Percentiles rank a stretch among this genome's conserved stretches.
Evolutionary conservation across 1,140 invertebrate genomes (phyloP).

Genomic region (Limonius californicus): DNA sequence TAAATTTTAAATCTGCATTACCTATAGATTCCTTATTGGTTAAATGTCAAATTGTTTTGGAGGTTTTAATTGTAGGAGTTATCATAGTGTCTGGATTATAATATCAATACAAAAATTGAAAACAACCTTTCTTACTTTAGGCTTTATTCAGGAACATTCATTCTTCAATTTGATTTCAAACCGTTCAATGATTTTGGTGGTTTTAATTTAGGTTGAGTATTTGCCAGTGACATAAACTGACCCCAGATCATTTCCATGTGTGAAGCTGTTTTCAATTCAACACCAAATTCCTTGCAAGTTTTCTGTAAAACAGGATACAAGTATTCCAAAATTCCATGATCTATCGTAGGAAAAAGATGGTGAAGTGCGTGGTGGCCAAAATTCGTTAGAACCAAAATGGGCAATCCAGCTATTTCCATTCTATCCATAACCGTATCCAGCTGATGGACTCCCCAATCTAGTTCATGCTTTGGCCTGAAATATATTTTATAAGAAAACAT

Average conservation of each 20-base stretch:
- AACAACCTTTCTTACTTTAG: too few species aligned
- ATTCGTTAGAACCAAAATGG: constrained; percentile 63
- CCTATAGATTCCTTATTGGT: too few species aligned
- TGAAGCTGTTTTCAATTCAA: constrained; percentile 53
- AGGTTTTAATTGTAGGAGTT: too few species aligned
- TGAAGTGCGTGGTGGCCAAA: constrained; percentile 78
- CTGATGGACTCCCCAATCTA: constrained; percentile 76
- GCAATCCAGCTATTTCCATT: constrained; percentile 60
- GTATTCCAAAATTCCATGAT: constrained; percentile 61
- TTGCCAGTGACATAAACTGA: constrained; percentile 63
- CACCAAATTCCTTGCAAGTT: constrained; percentile 66
- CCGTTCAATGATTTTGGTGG: constrained; percentile 21
- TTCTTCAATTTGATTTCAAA: too few species aligned
- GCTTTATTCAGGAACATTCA: too few species aligned
- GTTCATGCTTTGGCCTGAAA: constrained; percentile 5
- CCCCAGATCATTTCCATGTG: constrained; percentile 62
- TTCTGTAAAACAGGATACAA: constrained; percentile 63
- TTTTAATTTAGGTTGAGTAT: constrained; percentile 47
- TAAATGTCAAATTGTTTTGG: too few species aligned
- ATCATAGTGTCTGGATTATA: too few species aligned
- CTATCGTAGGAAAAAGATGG: constrained; percentile 76
- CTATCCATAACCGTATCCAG: constrained; percentile 72
- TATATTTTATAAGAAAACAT: not conserved
- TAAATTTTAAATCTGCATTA: too few species aligned
- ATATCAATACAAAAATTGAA: too few species aligned